These are phyloP conservation scores for Halcyon leucocephala DNA, from an alignment of 2,797 vertebrate genomes.

Conservation along the genomic window DNA sequence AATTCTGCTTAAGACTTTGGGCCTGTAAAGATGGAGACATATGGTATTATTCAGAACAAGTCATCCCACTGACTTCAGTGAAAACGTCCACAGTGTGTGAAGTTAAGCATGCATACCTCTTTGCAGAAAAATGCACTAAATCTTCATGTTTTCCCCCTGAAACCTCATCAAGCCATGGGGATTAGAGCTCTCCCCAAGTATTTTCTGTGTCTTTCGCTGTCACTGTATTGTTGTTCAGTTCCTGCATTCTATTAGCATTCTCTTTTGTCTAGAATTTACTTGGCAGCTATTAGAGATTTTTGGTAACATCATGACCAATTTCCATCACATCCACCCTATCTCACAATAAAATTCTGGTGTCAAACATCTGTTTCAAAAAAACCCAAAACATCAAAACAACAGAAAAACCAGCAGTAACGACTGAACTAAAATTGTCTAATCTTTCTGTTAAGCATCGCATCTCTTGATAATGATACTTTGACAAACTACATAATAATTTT, in stretches of 20 bases:
- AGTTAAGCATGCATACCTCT: background rate
- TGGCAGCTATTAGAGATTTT: background rate
- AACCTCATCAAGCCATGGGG: background rate
- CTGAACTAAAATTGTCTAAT: background rate
- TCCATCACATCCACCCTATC: background rate
- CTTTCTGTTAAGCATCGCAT: background rate
- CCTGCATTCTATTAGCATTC: background rate
- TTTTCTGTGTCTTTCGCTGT: background rate
- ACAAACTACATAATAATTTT: background rate
- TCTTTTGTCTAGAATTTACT: slow-evolving; percentile 10
- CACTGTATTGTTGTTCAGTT: background rate
- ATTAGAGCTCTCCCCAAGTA: slow-evolving; percentile 2
- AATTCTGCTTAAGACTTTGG: background rate
- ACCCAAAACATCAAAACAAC: background rate
- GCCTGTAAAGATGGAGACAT: background rate
- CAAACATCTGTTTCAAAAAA: background rate
- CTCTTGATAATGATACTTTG: background rate
- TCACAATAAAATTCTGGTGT: background rate
- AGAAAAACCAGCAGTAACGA: background rate
- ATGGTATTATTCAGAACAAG: slow-evolving; percentile 9
- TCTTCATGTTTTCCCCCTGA: slow-evolving; percentile 19
- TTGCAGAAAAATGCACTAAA: slow-evolving; percentile 15
- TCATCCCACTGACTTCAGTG: slow-evolving; percentile 13
- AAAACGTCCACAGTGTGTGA: background rate
- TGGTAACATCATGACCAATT: background rate